phyloP scores from a whole-genome alignment of 2,113 vertebrate species.

The Daphoenositta chrysoptera region DNA sequence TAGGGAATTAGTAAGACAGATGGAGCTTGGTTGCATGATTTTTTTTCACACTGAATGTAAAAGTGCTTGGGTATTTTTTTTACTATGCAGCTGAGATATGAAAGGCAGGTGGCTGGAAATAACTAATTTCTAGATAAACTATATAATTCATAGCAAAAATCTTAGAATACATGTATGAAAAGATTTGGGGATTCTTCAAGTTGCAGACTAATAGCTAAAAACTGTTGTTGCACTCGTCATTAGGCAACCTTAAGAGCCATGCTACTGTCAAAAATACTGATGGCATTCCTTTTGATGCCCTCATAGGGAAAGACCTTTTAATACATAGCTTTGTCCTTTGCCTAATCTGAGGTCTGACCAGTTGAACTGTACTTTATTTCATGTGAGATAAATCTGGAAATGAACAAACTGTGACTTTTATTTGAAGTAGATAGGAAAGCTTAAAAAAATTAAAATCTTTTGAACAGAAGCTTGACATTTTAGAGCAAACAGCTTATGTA shows the following conservation, averaged over 20 bases:
- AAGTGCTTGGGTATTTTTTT: not conserved
- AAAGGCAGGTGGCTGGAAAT: slow-evolving; percentile 14
- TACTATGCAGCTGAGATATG: slow-evolving; percentile 32
- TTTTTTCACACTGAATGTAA: slow-evolving; percentile 33
- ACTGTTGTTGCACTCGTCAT: not conserved
- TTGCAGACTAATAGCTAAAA: not conserved
- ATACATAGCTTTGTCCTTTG: slow-evolving; percentile 21
- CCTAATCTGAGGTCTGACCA: not conserved
- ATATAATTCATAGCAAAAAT: not conserved
- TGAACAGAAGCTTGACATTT: not conserved
- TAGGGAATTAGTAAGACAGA: slow-evolving; percentile 48
- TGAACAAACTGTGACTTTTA: slow-evolving; percentile 20
- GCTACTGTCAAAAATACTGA: not conserved
- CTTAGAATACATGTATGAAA: not conserved
- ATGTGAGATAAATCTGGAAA: not conserved
- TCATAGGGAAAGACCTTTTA: not conserved
- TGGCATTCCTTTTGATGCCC: not conserved
- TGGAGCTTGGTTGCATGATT: slow-evolving; percentile 14
- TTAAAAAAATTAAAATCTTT: not conserved
- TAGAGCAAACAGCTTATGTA: slow-evolving; percentile 13
- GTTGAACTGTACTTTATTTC: not conserved
- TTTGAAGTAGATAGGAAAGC: slow-evolving; percentile 8
- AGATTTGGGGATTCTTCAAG: not conserved
- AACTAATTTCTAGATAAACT: slow-evolving; percentile 21
- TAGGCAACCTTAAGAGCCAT: not conserved